These are phyloP conservation scores for Telmatochromis sp. DNA, from an alignment of 2,113 vertebrate genomes.

Conservation along the genomic window DNA sequence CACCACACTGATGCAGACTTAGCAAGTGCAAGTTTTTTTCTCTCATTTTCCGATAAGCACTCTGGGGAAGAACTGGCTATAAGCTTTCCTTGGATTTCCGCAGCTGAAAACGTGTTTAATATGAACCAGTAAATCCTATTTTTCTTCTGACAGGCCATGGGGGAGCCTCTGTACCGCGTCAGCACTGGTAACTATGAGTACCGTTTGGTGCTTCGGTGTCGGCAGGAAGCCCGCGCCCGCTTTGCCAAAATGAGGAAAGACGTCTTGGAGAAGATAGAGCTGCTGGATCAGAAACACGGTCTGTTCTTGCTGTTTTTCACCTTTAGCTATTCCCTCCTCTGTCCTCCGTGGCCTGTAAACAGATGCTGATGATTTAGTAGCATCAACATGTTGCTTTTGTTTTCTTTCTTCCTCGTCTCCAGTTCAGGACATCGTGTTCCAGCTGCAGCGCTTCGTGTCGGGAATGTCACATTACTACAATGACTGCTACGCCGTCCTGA, in stretches of 20 bases:
- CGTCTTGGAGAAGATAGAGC: slow-evolving; percentile 95
- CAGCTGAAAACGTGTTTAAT: accelerated
- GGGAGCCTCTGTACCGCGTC: slow-evolving; percentile 91
- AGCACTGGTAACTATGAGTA: slow-evolving; percentile 98
- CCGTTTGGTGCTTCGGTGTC: slow-evolving; percentile 88
- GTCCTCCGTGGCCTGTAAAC: accelerated
- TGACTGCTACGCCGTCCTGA: slow-evolving; percentile 88
- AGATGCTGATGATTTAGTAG: accelerated
- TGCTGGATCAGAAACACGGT: slow-evolving; percentile 98
- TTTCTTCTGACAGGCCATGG: slow-evolving; percentile 76
- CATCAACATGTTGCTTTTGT: not conserved
- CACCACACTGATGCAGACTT: not conserved
- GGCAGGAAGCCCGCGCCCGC: slow-evolving; percentile 90
- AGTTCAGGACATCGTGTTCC: slow-evolving; percentile 99
- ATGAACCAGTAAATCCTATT: not conserved
- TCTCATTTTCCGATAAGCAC: accelerated
- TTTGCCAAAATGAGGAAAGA: slow-evolving; percentile 99
- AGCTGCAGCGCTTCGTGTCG: slow-evolving; percentile 96
- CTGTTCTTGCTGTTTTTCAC: not conserved
- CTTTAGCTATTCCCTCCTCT: not conserved
- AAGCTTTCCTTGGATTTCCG: accelerated
- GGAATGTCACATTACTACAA: slow-evolving; percentile 96
- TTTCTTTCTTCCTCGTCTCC: not conserved
- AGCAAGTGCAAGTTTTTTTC: not conserved
- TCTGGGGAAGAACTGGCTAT: accelerated